Conservation (phyloP, 2,888 invertebrate genomes). For the Peribatodes rhomboidaria region DNA sequence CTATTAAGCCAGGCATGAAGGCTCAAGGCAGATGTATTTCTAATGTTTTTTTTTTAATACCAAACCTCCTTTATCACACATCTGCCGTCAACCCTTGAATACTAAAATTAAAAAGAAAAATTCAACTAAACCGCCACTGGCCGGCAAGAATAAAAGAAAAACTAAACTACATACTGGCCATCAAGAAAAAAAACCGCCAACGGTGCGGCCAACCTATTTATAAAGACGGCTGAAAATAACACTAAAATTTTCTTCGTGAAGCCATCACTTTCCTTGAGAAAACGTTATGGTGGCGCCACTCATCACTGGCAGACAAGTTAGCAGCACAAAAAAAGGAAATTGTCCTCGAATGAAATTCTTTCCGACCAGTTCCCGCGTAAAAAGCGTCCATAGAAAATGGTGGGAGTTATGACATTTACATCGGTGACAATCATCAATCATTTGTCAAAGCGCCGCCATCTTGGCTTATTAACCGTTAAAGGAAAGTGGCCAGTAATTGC, state of each 20-base stretch:
- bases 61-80: not conserved
- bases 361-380: conserved; percentile 38
- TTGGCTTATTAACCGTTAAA: conserved; percentile 77
- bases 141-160: not conserved
- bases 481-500: conserved; percentile 69
- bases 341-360: conserved; percentile 28
- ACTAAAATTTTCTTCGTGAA: not conserved
- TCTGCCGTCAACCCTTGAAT: not conserved
- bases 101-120: not conserved
- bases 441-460: conserved; percentile 75
- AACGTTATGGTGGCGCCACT: not conserved
- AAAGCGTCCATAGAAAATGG: conserved; percentile 46
- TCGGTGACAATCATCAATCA: conserved; percentile 69
- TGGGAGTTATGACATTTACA: conserved; percentile 67
- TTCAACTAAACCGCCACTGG: conserved; percentile 1
- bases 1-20: not conserved
- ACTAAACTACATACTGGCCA: not conserved
- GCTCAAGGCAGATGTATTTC: not conserved
- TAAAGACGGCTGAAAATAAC: not conserved
- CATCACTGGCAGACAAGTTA: not conserved
- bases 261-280: not conserved
- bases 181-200: conserved; percentile 1
- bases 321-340: conserved; percentile 18
- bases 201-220: not conserved
- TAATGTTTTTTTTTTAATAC: not conserved